Evolutionary conservation across 1,140 invertebrate species (phyloP).

Genomic region (Metopolophium dirhodum): DNA sequence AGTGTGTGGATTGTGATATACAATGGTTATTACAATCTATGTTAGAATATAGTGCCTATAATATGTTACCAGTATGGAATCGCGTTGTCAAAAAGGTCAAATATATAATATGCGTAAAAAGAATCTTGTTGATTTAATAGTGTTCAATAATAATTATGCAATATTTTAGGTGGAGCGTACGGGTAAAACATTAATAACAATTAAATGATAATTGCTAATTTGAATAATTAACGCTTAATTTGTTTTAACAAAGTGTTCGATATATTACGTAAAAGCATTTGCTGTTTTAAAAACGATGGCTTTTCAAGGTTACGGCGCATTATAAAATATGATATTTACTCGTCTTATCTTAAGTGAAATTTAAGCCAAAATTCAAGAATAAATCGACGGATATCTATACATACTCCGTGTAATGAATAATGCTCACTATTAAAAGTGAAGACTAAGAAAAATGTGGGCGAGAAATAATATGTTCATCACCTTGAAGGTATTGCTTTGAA

Average conservation of each 20-base stretch:
- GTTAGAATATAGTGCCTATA: too few species aligned
- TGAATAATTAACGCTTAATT: neutral
- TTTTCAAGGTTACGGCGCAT: neutral
- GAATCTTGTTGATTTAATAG: neutral
- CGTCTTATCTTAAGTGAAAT: neutral
- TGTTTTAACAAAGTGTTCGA: neutral
- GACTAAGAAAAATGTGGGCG: neutral
- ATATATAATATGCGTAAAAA: neutral
- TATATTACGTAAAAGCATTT: neutral
- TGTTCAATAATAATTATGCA: neutral
- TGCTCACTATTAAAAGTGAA: neutral
- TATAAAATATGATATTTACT: neutral
- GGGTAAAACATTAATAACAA: neutral
- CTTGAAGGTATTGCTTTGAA: neutral
- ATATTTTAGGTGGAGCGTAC: neutral
- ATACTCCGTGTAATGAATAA: neutral
- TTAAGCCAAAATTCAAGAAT: neutral
- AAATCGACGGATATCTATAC: neutral
- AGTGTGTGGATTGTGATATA: too few species aligned
- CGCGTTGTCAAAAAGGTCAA: neutral
- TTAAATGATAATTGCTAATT: slow-evolving; percentile 7
- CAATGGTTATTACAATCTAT: too few species aligned
- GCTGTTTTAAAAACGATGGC: neutral
- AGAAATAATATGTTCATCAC: neutral
- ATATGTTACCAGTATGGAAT: too few species aligned